Evolutionary conservation across 2,797 vertebrate genomes (phyloP).

Genomic region (Acanthurus tractus): DNA sequence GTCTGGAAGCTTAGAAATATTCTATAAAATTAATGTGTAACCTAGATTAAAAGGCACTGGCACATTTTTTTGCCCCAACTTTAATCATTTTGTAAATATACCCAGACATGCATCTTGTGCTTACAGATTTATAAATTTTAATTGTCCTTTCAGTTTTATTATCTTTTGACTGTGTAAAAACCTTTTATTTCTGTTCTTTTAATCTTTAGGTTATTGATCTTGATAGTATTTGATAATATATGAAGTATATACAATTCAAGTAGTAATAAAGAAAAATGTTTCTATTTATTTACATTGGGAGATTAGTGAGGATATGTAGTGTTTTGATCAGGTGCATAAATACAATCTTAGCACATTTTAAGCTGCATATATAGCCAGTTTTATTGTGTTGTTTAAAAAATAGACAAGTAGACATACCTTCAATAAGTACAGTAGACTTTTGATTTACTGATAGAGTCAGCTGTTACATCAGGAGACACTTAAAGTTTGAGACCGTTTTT

Average conservation of each 20-base stretch:
- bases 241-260: not conserved
- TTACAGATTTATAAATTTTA: too few relatives aligned
- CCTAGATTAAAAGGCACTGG: too few relatives aligned
- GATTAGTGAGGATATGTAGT: not conserved
- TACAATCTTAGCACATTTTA: constrained; percentile 19
- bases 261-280: not conserved
- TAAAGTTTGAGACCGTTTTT: constrained; percentile 11
- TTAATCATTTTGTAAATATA: too few relatives aligned
- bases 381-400: constrained; percentile 82
- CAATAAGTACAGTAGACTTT: constrained; percentile 15
- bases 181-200: too few relatives aligned
- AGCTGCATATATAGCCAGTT: constrained; percentile 56
- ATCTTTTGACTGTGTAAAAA: too few relatives aligned
- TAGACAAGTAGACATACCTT: constrained; percentile 62
- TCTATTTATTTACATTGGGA: not conserved
- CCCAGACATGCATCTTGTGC: too few relatives aligned
- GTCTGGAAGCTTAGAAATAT: too few relatives aligned
- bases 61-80: too few relatives aligned
- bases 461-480: constrained; percentile 47
- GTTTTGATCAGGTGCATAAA: constrained; percentile 2
- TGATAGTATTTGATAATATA: not conserved
- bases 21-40: too few relatives aligned
- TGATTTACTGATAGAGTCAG: constrained; percentile 33
- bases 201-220: too few relatives aligned
- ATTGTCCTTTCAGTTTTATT: too few relatives aligned